A percentile compares a stretch with the other conserved stretches of the same genome.
phyloP scores from a whole-genome alignment of 2,113 vertebrate species.

The Neoarius graeffei region DNA sequence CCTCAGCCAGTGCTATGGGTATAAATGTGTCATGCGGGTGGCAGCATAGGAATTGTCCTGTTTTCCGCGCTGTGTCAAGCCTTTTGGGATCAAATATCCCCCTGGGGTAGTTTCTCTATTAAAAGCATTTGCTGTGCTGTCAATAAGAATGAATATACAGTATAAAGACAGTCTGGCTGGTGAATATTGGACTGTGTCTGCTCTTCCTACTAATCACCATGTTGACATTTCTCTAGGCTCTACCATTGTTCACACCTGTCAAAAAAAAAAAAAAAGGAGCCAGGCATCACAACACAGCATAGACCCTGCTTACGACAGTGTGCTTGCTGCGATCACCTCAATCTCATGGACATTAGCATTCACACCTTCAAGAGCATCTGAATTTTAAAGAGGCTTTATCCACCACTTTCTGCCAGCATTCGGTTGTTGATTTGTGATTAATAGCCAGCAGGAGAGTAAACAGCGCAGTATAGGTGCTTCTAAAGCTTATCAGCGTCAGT shows the following conservation, averaged over 20 bases:
- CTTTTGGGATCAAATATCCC: constrained; percentile 59
- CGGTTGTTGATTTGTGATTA: constrained; percentile 29
- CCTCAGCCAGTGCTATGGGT: not conserved
- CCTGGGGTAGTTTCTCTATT: constrained; percentile 70
- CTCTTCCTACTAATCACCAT: constrained; percentile 59
- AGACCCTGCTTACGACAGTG: constrained; percentile 36
- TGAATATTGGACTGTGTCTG: constrained; percentile 57
- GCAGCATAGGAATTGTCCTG: constrained; percentile 6
- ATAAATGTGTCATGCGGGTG: constrained; percentile 16
- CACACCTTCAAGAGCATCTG: constrained; percentile 12
- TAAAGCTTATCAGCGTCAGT: not conserved
- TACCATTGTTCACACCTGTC: constrained; percentile 73
- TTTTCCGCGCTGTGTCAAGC: constrained; percentile 1
- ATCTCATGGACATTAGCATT: constrained; percentile 32
- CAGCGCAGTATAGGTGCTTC: not conserved
- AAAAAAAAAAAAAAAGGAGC: constrained; percentile 56
- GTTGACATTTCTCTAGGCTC: constrained; percentile 70
- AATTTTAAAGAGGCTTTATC: constrained; percentile 37
- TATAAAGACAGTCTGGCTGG: constrained; percentile 61
- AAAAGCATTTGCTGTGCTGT: constrained; percentile 75
- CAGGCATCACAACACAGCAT: constrained; percentile 60
- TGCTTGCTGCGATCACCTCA: constrained; percentile 14
- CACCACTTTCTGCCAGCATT: constrained; percentile 20
- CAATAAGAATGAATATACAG: constrained; percentile 71
- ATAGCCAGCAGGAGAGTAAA: constrained; percentile 22